These are phyloP conservation scores for Erebia epiphron DNA, from an alignment of 2,888 invertebrate species.

Conservation along the genomic window DNA sequence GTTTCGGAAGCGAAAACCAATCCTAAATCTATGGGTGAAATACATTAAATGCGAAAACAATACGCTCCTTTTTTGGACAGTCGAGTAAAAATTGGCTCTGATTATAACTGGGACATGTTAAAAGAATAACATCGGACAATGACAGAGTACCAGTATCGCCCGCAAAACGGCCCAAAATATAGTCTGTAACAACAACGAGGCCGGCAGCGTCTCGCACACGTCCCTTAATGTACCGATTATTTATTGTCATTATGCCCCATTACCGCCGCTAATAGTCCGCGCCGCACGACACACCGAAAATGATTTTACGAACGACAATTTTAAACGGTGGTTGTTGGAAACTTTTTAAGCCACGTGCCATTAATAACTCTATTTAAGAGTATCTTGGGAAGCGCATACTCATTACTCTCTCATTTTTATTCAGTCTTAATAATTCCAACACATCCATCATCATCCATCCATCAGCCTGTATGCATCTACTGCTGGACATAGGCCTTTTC, in stretches of 20 bases:
- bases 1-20: too few species aligned
- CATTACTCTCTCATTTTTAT: constrained; percentile 19
- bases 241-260: constrained; percentile 76
- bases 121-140: background rate
- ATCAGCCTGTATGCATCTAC: too few species aligned
- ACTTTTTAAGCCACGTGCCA: constrained; percentile 54
- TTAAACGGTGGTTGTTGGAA: constrained; percentile 62
- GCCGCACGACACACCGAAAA: constrained; percentile 62
- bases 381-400: constrained; percentile 13
- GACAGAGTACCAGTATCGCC: background rate
- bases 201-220: constrained; percentile 43
- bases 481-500: too few species aligned
- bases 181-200: constrained; percentile 14
- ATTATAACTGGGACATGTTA: background rate
- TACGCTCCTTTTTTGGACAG: too few species aligned
- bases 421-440: background rate
- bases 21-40: too few species aligned
- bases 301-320: constrained; percentile 63
- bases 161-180: constrained; percentile 14
- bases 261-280: constrained; percentile 71
- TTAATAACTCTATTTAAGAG: constrained; percentile 32
- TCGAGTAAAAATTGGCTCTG: background rate
- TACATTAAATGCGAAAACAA: too few species aligned
- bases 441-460: too few species aligned
- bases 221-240: constrained; percentile 68